Conservation (phyloP, 1,140 invertebrate species). For the Drosophila neocordata region DNA sequence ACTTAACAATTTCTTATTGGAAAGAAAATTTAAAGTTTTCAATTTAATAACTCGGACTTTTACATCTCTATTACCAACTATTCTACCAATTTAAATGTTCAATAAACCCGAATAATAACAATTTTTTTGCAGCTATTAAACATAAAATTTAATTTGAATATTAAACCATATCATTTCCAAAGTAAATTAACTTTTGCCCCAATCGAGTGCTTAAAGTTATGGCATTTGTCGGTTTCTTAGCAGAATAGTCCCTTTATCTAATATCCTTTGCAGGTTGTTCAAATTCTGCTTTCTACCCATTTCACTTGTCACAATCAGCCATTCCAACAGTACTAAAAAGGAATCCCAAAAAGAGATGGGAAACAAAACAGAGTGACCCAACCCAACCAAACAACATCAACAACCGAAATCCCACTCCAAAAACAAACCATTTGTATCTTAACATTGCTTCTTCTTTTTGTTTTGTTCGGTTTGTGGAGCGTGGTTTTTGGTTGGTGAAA, state of each 20-base stretch:
- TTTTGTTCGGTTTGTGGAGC: constrained; percentile 9
- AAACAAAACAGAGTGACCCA: constrained; percentile 5
- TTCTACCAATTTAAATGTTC: no score
- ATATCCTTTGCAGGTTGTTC: constrained; percentile 1
- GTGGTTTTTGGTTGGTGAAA: constrained; percentile 9
- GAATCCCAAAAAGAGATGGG: constrained; percentile 3
- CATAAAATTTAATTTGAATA: neutral
- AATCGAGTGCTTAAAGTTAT: neutral
- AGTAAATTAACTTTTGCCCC: neutral
- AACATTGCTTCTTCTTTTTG: constrained; percentile 23
- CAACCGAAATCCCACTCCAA: constrained; percentile 11
- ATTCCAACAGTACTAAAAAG: neutral
- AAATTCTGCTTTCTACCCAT: constrained; percentile 35
- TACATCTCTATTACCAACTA: no score
- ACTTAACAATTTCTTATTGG: no score
- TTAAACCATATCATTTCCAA: neutral
- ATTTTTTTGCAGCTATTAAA: no score
- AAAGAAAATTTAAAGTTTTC: no score
- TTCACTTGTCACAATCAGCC: constrained; percentile 57
- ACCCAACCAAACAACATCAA: no score
- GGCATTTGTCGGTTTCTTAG: neutral
- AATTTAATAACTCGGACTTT: no score
- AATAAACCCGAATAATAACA: no score
- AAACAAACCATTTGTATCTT: constrained; percentile 20
- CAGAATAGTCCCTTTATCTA: neutral